Base-by-base conservation (phyloP, 2,888 invertebrate genomes). In the Ischnura elegans region DNA sequence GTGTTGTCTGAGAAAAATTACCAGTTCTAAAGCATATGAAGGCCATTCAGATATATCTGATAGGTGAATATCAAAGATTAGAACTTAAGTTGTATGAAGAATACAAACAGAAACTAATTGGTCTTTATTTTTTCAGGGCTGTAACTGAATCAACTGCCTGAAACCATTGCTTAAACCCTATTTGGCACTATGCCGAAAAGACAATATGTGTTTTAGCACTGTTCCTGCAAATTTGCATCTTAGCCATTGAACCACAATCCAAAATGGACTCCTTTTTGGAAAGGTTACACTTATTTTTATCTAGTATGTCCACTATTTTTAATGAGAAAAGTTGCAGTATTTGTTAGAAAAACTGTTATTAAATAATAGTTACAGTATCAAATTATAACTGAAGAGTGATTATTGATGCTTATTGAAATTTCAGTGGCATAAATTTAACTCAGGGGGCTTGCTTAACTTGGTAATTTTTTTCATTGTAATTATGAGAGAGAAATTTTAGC, bases 171-270 rank as follows among this genome's bases (percentile, higher is more conserved):
- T 55, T 61, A 61, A n/a, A 43, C 43, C 61, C 43, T 45, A 61
- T 90, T 90, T 90, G 90, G 90, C 43, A 25, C 25, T 8, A 42
- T 42, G 90, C 90, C 90, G 66, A 66, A 90, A 90, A 61, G 90
- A 90, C 61, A 90, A 61, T 90, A 61, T 90, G 90, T 90, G 90
- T 90, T 90, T 90, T 90, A 90, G 90, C 90, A 90, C 90, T 90
- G 46, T 86, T 86, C 21, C 19, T 61, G 61, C 25, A 25, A 90
- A 43, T 43, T 0, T 36, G 55, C 66, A 90, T 61, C 43, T 43
- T 61, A 6, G 43, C 43, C 43, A 25, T 90, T 25, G 42, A 25
- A 66, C 43, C 6, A 43, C 13, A 42, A 43, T 43, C 25, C 25
- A 61, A n/a, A 6, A 43, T 90, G 47, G 55, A 87, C 42, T 61